Percentiles rank a stretch among this genome's conserved stretches.
These are phyloP conservation scores for Nannoperca obscura DNA, from an alignment of 2,797 vertebrate species.

Conservation along the genomic window DNA sequence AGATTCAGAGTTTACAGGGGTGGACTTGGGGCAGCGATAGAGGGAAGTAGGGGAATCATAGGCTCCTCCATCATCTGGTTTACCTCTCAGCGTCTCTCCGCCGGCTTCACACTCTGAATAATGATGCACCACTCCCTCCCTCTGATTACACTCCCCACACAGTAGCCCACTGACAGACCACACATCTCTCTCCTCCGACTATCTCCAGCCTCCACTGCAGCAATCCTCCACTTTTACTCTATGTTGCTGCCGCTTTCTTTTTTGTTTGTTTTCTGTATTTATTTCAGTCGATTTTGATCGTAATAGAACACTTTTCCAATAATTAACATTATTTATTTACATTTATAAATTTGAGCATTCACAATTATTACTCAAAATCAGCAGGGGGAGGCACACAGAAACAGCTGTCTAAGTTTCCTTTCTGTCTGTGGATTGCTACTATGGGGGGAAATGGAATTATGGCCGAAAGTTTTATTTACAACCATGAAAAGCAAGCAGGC, in stretches of 20 bases:
- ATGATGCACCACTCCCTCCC: constrained; percentile 67
- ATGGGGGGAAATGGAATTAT: no score
- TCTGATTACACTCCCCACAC: constrained; percentile 61
- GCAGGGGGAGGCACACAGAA: no score
- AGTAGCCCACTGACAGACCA: constrained; percentile 57
- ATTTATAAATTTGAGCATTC: no score
- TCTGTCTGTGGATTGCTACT: no score
- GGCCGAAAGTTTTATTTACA: no score
- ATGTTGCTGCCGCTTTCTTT: background rate
- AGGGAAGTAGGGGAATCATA: constrained; percentile 57
- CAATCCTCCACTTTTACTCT: constrained; percentile 14
- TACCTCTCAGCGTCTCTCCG: constrained; percentile 62
- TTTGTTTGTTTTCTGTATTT: background rate
- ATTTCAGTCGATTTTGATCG: constrained; percentile 23
- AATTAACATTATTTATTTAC: no score
- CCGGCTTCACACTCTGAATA: constrained; percentile 68
- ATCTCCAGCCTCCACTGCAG: constrained; percentile 23
- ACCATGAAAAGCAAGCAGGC: no score
- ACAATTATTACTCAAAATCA: no score
- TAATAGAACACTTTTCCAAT: constrained; percentile 32
- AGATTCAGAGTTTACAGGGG: constrained; percentile 65
- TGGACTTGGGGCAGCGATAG: constrained; percentile 54
- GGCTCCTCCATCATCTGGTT: constrained; percentile 76
- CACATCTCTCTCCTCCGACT: constrained; percentile 35
- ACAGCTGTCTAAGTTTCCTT: no score